Percentiles rank a stretch among this genome's conserved stretches.
phyloP scores from a whole-genome alignment of 2,797 vertebrate genomes.

The Poeciliopsis gracilis region DNA sequence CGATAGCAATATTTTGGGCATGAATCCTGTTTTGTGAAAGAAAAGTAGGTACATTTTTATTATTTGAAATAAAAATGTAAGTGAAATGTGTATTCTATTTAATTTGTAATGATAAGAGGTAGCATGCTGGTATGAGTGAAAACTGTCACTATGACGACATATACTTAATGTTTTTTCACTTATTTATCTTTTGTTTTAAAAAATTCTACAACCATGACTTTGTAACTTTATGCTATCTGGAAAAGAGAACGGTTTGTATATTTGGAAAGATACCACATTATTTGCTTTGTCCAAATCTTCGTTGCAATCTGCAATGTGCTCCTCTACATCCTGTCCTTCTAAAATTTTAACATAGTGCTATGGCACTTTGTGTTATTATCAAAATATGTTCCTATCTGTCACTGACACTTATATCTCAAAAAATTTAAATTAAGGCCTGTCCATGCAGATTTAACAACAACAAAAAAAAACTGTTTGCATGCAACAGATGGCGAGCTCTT shows the following conservation, averaged over 20 bases:
- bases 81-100: not conserved
- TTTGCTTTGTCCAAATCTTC: not conserved
- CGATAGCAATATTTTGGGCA: not conserved
- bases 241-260: not conserved
- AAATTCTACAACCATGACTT: not conserved
- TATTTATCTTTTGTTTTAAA: not conserved
- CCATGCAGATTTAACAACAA: not conserved
- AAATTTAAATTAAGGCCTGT: not conserved
- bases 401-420: not conserved
- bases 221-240: not conserved
- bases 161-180: not conserved
- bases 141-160: not conserved
- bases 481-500: conserved; percentile 44
- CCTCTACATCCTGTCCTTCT: not conserved
- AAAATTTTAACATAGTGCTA: not conserved
- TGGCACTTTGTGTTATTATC: not conserved
- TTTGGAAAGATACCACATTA: not conserved
- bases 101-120: not conserved
- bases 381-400: not conserved
- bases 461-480: not conserved
- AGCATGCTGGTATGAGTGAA: not conserved
- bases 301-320: not conserved
- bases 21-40: not conserved
- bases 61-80: not conserved
- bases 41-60: not conserved